phyloP scores from a whole-genome alignment of 2,888 invertebrate species.

The Yponomeuta sedellus region DNA sequence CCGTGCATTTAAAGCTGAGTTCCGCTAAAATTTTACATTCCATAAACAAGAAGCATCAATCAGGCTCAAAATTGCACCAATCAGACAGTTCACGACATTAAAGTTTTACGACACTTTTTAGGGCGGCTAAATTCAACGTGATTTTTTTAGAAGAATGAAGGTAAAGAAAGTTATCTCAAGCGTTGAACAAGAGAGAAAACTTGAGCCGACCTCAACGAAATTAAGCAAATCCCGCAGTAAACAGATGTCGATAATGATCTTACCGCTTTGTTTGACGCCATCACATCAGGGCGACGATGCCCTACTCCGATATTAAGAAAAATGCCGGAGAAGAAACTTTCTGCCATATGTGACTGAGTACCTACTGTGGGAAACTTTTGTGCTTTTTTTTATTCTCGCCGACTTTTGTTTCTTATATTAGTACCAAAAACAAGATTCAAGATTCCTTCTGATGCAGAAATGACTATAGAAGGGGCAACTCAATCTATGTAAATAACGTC shows the following conservation, averaged over 20 bases:
- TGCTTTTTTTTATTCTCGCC: background rate
- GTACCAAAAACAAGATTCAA: background rate
- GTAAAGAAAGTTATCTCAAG: too few species aligned
- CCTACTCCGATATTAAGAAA: background rate
- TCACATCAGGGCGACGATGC: background rate
- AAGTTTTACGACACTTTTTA: background rate
- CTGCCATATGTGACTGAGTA: slow-evolving; percentile 12
- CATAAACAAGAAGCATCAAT: background rate
- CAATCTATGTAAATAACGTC: too few species aligned
- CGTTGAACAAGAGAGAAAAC: background rate
- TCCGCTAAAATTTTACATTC: too few species aligned
- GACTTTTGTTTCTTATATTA: background rate
- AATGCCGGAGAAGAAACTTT: slow-evolving; percentile 12
- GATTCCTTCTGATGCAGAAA: background rate
- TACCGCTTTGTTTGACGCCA: background rate
- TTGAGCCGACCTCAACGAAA: background rate
- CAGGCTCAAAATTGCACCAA: background rate
- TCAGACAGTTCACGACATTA: background rate
- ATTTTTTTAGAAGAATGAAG: background rate
- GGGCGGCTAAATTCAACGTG: background rate
- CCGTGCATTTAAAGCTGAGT: too few species aligned
- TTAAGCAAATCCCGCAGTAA: background rate
- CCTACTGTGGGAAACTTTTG: slow-evolving; percentile 1
- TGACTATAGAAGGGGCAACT: background rate
- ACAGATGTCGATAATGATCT: slow-evolving; percentile 3